Base-by-base conservation (phyloP, 2,888 invertebrate genomes). In the Fragum fragum region DNA sequence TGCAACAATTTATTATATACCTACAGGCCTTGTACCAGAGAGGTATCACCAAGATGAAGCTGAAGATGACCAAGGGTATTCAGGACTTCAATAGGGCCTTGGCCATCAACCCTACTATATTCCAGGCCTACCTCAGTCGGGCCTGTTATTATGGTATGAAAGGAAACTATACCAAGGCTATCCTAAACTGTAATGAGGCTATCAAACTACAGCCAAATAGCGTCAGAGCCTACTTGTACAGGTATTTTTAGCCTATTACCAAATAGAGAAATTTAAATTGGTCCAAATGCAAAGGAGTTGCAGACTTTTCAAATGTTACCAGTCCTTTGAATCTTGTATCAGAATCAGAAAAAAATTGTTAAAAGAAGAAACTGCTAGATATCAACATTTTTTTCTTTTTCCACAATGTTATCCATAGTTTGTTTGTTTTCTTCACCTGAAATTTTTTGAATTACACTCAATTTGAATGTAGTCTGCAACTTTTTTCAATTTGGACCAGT, bases 121-220 rank as follows among this genome's bases (percentile, higher is more conserved):
- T 93, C 91, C 86, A 94, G 93, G 94, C 93, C 7, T 95, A 92
- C 87, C 89, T 95, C 57, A 93, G 94, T 73, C 74, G 94, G 76
- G 94, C 94, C 5, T 93, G 94, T 68, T 94, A 92, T 83, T 95
- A 93, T 86, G 94, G 94, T 0, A 88, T 92, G 86, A 92, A 91
- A 75, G 90, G 91, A 0, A 91, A 91, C 59, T 93, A 92, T 77
- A 91, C 93, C 14, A 95, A 95, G 83, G 95, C 93, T 55, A 94
- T 95, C 63, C 90, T 95, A 57, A 95, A 94, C 89, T 95, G 95
- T 87, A 95, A 95, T 83, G 94, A 95, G 85, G 94, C 94, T 53
- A 91, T 94, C 70, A 92, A 90, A 76, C 88, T 95, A 32, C 93
- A 94, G 83, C 94, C 94, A 5, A 90, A 91, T 70, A 94, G 94